phyloP scores from a whole-genome alignment of 37 sponge, comb jelly and placozoan species.

The Crambe crambe region DNA sequence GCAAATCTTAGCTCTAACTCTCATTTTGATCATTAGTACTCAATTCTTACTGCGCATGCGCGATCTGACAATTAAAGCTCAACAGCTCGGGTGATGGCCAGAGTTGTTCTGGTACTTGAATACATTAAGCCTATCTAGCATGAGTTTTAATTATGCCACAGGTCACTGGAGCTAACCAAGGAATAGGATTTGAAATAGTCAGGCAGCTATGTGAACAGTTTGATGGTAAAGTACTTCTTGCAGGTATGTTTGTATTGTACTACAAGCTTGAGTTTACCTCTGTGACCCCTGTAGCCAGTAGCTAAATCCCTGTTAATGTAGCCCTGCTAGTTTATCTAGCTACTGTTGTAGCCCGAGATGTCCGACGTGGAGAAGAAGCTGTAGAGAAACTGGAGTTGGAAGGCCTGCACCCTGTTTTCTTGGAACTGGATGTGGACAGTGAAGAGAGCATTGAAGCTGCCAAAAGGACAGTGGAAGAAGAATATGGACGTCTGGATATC shows the following conservation, averaged over 20 bases:
- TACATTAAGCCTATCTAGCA: background rate
- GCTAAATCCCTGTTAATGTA: background rate
- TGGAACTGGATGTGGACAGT: conserved; percentile 35
- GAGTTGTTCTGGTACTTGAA: background rate
- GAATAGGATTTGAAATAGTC: conserved; percentile 48
- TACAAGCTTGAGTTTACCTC: background rate
- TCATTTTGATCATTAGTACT: too few relatives aligned
- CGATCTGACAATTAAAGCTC: background rate
- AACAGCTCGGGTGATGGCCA: background rate
- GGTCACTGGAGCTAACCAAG: conserved; percentile 51
- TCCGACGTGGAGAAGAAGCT: conserved; percentile 27
- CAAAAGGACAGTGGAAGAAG: conserved; percentile 25
- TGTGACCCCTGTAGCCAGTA: background rate
- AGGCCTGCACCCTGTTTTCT: conserved; percentile 34
- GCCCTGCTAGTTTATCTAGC: background rate
- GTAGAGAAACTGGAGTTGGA: conserved; percentile 40
- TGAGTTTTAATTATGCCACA: background rate
- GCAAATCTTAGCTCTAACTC: background rate
- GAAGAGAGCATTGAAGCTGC: conserved; percentile 34
- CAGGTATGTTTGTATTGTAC: conserved; percentile 11
- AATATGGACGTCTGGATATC: conserved; percentile 44
- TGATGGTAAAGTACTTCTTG: conserved; percentile 48
- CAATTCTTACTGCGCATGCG: too few relatives aligned
- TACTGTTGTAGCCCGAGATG: conserved; percentile 27
- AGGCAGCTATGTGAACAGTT: conserved; percentile 36